Evolutionary conservation across 2,113 vertebrate genomes (phyloP).

Genomic region (Callionymus lyra): DNA sequence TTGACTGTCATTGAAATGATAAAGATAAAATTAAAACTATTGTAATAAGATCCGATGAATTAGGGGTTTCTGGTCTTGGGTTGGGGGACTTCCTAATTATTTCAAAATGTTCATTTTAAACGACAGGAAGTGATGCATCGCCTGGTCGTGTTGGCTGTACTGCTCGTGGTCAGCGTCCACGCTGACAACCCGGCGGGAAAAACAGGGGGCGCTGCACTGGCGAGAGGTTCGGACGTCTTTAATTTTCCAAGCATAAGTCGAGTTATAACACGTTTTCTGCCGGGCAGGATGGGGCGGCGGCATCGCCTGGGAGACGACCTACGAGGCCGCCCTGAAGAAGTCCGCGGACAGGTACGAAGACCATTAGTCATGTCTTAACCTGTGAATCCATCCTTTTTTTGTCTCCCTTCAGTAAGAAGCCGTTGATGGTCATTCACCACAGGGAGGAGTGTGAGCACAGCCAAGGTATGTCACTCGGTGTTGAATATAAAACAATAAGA

Average conservation of each 20-base stretch:
- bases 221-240: too few relatives aligned
- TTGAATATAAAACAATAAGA: too few relatives aligned
- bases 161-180: constrained; percentile 30
- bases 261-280: too few relatives aligned
- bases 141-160: constrained; percentile 24
- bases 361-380: neutral
- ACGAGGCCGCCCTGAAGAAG: constrained; percentile 73
- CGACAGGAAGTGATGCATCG: constrained; percentile 34
- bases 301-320: constrained; percentile 75
- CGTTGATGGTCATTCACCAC: constrained; percentile 83
- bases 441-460: constrained; percentile 72
- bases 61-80: too few relatives aligned
- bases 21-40: too few relatives aligned
- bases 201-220: constrained; percentile 11
- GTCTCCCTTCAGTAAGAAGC: constrained; percentile 74
- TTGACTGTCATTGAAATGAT: too few relatives aligned
- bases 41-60: too few relatives aligned
- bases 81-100: too few relatives aligned
- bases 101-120: too few relatives aligned
- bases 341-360: constrained; percentile 70
- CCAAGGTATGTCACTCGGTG: constrained; percentile 63
- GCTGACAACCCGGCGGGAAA: constrained; percentile 19
- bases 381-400: constrained; percentile 6
- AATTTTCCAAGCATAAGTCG: too few relatives aligned
- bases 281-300: constrained; percentile 76